Conservation (phyloP, 2,797 vertebrate species). For the Heliangelus exortis region DNA sequence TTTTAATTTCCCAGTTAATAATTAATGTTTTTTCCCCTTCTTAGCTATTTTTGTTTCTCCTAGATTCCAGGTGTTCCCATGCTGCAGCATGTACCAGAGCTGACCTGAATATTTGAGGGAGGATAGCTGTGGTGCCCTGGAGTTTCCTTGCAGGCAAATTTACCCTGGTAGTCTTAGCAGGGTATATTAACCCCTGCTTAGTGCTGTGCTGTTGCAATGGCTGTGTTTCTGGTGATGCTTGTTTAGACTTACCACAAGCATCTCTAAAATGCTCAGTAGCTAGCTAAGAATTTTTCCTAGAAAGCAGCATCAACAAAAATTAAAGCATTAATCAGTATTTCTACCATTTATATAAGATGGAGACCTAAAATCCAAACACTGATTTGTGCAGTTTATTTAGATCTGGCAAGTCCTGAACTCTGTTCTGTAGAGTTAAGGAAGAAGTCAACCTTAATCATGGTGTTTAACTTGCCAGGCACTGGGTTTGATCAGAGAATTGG, state of each 20-base stretch:
- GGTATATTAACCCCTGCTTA: neutral
- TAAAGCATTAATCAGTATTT: neutral
- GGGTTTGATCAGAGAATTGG: constrained; percentile 12
- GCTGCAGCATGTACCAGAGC: neutral
- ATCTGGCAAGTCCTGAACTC: neutral
- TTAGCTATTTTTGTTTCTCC: neutral
- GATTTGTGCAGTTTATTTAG: neutral
- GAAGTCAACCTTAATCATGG: neutral
- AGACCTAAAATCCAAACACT: neutral
- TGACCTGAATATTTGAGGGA: constrained; percentile 1
- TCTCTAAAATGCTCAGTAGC: neutral
- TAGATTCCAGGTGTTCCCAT: neutral
- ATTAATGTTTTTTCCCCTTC: neutral
- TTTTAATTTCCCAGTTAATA: neutral
- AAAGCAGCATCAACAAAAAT: constrained; percentile 10
- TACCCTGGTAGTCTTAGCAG: neutral
- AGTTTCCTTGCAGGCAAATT: neutral
- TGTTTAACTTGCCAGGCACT: neutral
- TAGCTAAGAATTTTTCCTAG: neutral
- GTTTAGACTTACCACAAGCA: neutral
- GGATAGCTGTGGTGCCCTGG: neutral
- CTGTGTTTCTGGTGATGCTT: neutral
- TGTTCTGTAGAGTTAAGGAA: neutral
- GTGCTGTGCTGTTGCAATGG: neutral
- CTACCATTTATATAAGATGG: neutral